Evolutionary conservation across 2,797 vertebrate genomes (phyloP), one percentile per base, ranked within the genome.

Genomic region (Cheirogaleus major): DNA sequence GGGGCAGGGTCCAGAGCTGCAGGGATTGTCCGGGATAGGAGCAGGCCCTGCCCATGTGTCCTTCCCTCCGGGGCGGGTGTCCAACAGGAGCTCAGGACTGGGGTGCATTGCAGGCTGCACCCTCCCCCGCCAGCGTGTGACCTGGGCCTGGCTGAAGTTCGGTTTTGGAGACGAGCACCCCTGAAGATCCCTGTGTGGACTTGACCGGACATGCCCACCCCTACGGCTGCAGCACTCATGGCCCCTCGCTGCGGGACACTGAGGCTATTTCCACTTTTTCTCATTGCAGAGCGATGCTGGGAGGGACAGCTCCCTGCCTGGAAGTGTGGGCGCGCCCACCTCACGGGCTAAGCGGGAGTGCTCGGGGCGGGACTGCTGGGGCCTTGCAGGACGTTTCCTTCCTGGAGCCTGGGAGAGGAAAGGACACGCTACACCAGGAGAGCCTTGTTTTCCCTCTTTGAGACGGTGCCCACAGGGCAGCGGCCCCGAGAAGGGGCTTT

Each of bases 281-380:
- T 52, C 8, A 4, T 6, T 4, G 11, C 15, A 0, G 2, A 0
- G 5, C 0, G 13, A 8, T 7, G 59, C 22, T 0, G 2, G 0
- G 3, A 61, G 67, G 38, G 32, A 8, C 3, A 11, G 65, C 32
- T 7, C 6, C 4, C 8, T 32, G n/a, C 75, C 10, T 0, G 30
- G 25, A 4, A 1, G 35, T 20, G 83, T 7, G 48, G 17, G 30
- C 22, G 2, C 0, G 10, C 8, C 45, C 32, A 5, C 57, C 3
- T 25, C 6, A 0, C 0, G 7, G 4, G 14, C 65, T 0, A 25
- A 17, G 35, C 7, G 15, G 10, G n/a, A 59, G 11, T 27, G n/a
- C 30, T 0, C 1, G 32, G 5, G 27, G 3, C 38, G n/a, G 65
- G 38, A 0, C 35, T 23, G 17, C 8, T 0, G 63, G 10, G 38